Base-by-base conservation (phyloP, 2,888 invertebrate species). In the Biston stratarius region DNA sequence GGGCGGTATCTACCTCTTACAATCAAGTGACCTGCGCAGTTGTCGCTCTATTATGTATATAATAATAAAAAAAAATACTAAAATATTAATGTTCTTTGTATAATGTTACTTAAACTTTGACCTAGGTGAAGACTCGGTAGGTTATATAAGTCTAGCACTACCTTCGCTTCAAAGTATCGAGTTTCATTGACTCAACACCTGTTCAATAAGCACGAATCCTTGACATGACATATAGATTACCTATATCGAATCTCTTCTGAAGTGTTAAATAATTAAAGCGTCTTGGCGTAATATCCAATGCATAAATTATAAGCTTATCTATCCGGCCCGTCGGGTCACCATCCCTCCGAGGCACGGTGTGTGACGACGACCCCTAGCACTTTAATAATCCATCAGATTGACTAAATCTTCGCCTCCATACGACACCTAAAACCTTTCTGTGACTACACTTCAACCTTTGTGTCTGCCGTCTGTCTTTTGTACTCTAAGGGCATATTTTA, bases 381-480 rank as follows among this genome's bases (percentile, higher is more conserved):
- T 78, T 89, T 85, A 89, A 89, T 89, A 88, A 87, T 89, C 83
- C 84, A 89, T 86, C 80, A 84, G 83, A 84, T 86, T 88, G 87
- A 87, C 85, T 84, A 83, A 88, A 88, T 87, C 86, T 83, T 83
- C 77, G 81, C 80, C 80, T 76, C 77, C 77, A 74, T 74, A 72
- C 67, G 71, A 71, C 73, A 76, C 75, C 73, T 60, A 78, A 81
- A 72, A 74, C 67, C 38, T 67, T 53, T 61, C 62, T 44, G 62
- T 55, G 38, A 59, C 61, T 67, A 67, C 58, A 67, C 57, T 58
- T 58, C 62, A 62, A 58, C 67, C 76, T 77, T 74, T 81, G 74
- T 77, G 74, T 67, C 66, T 77, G 61, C 72, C 76, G 67, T 65
- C 67, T 75, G 73, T 75, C 77, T 76, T 81, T 80, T 77, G 73